Base-by-base conservation (phyloP, 2,113 vertebrate genomes). In the Centropus unirufus region DNA sequence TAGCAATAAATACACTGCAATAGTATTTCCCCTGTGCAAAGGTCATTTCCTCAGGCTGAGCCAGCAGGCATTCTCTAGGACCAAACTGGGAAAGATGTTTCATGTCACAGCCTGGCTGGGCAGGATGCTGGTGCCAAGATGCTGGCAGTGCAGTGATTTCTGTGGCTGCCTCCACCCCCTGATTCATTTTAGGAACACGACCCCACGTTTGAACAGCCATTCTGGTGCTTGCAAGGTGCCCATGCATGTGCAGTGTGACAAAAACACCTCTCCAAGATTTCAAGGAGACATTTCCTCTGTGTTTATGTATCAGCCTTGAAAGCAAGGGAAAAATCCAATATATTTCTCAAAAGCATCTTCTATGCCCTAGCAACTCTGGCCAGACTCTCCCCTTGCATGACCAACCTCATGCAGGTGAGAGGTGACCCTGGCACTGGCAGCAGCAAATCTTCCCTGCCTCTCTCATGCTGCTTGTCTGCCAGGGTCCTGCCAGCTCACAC, bases 401-500 rank as follows among this genome's bases (percentile, higher is more conserved):
- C 5, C 55, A 51, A 21, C 46, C 52, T 36, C 0, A 1, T 21
- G 47, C 2, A 1, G 21, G 62, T 4, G 17, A 40, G 59, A 34
- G 66, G 22, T 0, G 1, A 32, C 9, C 18, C 67, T 1, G 5
- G 6, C 52, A 20, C 30, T 0, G 2, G 61, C 19, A 12, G 23
- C 4, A 12, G 27, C 2, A 0, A 7, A 30, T 10, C 52, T 36
- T 21, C 9, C 52, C 47, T 47, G 46, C 12, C 26, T 27, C 3
- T 6, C 55, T 14, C 5, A 0, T 16, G 36, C 24, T n/a, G 36
- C 29, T 68, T 10, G n/a, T 63, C 51, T 59, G 62, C 64, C 36
- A 36, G 36, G 36, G 36, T 82, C 40, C 74, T 55, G 14, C 62
- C 84, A 85, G 55, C 21, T 79, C 19, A 39, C 13, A 46, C 46